Percentiles rank a stretch among this genome's conserved stretches.
phyloP scores from a whole-genome alignment of 2,888 invertebrate species.

The Tenodera sinensis region DNA sequence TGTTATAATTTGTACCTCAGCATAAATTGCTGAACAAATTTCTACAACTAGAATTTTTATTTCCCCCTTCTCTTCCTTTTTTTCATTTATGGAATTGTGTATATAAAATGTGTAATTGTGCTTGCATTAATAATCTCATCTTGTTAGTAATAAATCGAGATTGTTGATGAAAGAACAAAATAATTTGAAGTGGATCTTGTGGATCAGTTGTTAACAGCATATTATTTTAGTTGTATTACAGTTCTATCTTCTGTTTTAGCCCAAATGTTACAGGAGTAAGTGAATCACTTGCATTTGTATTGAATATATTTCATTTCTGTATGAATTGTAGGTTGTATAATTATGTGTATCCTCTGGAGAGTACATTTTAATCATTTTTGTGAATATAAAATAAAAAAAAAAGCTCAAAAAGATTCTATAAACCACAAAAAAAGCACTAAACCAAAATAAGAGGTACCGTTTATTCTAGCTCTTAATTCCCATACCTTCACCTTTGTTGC shows the following conservation, averaged over 20 bases:
- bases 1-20: too few species aligned
- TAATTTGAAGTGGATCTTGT: not conserved
- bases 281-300: conserved; percentile 13
- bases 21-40: too few species aligned
- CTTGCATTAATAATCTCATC: not conserved
- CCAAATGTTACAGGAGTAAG: not conserved
- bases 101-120: not conserved
- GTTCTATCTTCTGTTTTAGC: not conserved
- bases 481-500: not conserved
- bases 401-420: conserved; percentile 16
- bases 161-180: not conserved
- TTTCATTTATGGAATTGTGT: not conserved
- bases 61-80: not conserved
- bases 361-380: conserved; percentile 25
- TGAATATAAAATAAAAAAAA: conserved; percentile 30
- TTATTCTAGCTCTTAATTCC: not conserved
- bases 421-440: conserved; percentile 10
- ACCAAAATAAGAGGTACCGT: not conserved
- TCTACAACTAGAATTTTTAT: not conserved
- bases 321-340: conserved; percentile 15
- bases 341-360: conserved; percentile 20
- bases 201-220: conserved; percentile 1
- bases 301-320: conserved; percentile 14
- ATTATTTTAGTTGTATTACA: not conserved
- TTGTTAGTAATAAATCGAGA: not conserved